phyloP scores from a whole-genome alignment of 2,888 invertebrate species.

The Bellardia bayeri region DNA sequence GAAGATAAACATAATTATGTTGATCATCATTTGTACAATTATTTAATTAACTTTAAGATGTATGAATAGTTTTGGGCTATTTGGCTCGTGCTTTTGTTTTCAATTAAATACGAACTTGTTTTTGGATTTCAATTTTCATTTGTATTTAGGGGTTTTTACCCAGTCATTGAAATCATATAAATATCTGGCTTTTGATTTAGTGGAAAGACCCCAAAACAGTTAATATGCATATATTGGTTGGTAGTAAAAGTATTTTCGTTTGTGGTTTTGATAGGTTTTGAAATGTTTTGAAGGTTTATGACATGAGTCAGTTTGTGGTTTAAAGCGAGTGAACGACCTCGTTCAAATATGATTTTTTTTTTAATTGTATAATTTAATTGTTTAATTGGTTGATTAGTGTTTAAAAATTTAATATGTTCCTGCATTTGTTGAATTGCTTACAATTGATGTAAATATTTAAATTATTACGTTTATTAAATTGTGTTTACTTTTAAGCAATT shows the following conservation, averaged over 20 bases:
- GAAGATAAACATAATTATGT: neutral
- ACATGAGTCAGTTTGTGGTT: neutral
- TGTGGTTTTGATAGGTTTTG: neutral
- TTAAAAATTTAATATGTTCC: neutral
- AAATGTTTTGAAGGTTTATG: neutral
- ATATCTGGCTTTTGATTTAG: neutral
- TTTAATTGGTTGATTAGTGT: neutral
- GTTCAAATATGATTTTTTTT: neutral
- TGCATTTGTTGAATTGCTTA: neutral
- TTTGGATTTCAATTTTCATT: neutral
- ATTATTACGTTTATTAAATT: too few relatives aligned
- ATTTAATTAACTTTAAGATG: neutral
- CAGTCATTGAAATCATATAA: constrained; percentile 30
- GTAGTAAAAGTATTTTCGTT: neutral
- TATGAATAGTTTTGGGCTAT: neutral
- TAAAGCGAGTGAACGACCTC: neutral
- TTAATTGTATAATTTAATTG: neutral
- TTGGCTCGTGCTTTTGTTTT: constrained; percentile 14
- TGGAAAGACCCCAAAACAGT: constrained; percentile 21
- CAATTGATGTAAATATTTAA: neutral
- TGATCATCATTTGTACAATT: neutral
- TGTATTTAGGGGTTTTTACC: constrained; percentile 34
- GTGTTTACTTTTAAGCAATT: too few relatives aligned
- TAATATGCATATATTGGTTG: neutral
- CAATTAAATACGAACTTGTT: neutral